Percentiles rank a stretch among this genome's conserved stretches.
Conservation (phyloP, 2,113 vertebrate genomes). For the Gambusia holbrooki region DNA sequence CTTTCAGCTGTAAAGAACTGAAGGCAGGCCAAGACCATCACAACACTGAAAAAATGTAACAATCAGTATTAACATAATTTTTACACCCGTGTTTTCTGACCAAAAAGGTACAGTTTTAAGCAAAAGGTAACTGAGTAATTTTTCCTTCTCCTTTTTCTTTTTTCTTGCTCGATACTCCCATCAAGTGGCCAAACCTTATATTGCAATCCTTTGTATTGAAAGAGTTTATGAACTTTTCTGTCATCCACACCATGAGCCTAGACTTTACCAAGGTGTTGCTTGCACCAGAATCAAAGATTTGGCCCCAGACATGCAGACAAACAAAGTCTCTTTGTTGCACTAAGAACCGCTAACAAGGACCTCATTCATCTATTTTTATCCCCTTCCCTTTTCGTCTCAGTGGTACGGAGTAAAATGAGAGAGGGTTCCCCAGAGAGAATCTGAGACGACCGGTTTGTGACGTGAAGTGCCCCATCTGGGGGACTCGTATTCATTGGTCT, state of each 20-base stretch:
- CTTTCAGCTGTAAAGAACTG: not conserved
- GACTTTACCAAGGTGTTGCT: not conserved
- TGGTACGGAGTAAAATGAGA: constrained; percentile 7
- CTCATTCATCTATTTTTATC: constrained; percentile 56
- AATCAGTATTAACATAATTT: not conserved
- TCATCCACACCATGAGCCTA: not conserved
- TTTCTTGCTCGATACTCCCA: constrained; percentile 22
- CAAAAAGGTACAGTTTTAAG: not conserved
- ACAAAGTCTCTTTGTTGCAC: constrained; percentile 23
- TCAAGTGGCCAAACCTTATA: constrained; percentile 35
- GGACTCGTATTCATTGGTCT: constrained; percentile 24
- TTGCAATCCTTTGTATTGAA: not conserved
- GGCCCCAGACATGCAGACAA: not conserved
- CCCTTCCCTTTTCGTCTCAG: constrained; percentile 18
- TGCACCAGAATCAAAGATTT: not conserved
- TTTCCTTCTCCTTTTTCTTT: not conserved
- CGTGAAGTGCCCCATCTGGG: constrained; percentile 28
- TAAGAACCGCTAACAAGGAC: constrained; percentile 36
- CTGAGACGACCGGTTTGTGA: constrained; percentile 55
- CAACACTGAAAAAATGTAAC: not conserved
- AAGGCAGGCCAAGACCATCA: not conserved
- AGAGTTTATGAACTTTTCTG: not conserved
- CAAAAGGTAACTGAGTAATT: not conserved
- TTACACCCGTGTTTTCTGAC: constrained; percentile 11
- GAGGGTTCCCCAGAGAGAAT: constrained; percentile 55